Evolutionary conservation across 2,888 invertebrate genomes (phyloP).

Genomic region (Cheilosia pagana): DNA sequence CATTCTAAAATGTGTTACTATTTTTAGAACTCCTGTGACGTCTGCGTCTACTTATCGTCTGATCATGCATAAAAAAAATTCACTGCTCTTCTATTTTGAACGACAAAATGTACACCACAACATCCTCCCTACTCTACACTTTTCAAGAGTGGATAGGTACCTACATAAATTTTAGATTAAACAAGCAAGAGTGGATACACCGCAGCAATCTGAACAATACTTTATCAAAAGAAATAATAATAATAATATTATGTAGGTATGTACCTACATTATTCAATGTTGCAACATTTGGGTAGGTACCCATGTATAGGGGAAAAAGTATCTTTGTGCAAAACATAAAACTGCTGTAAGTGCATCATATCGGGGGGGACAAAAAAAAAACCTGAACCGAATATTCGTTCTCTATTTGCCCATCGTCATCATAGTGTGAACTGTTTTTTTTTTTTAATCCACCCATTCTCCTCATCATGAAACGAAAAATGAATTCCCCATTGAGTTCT

Average conservation of each 20-base stretch:
- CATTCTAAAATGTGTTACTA: neutral
- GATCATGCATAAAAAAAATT: constrained; percentile 1
- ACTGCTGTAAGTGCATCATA: constrained; percentile 30
- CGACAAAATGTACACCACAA: neutral
- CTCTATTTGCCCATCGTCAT: constrained; percentile 23
- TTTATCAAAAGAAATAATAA: too few relatives aligned
- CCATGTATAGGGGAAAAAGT: neutral
- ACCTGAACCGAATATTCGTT: constrained; percentile 8
- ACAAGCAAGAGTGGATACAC: neutral
- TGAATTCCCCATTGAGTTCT: constrained; percentile 65
- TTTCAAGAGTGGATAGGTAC: neutral
- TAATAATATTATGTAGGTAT: neutral
- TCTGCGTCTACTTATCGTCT: constrained; percentile 7
- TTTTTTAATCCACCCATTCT: constrained; percentile 47
- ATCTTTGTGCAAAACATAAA: constrained; percentile 18
- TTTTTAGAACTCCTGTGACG: constrained; percentile 18
- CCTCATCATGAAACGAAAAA: constrained; percentile 63
- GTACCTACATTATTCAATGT: constrained; percentile 10
- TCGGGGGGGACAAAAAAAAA: neutral
- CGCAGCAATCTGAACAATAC: constrained; percentile 10
- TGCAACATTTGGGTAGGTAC: constrained; percentile 35
- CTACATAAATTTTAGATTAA: neutral
- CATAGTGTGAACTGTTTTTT: constrained; percentile 30
- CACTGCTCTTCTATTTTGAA: neutral
- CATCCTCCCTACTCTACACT: neutral